phyloP scores from a whole-genome alignment of 2,888 invertebrate species.

The Eupsilia transversa region DNA sequence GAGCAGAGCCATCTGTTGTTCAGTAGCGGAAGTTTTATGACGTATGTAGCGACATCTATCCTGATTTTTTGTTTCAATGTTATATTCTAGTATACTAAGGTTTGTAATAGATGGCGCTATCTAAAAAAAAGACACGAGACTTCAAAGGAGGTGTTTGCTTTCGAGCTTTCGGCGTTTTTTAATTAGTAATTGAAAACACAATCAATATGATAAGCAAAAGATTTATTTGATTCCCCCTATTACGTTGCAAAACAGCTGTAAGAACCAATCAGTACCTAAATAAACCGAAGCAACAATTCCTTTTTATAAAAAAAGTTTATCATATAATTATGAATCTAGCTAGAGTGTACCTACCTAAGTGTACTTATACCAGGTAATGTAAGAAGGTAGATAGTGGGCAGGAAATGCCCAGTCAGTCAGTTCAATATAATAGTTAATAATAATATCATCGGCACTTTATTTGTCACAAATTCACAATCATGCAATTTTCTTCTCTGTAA shows the following conservation, averaged over 20 bases:
- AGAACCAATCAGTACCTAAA: too few relatives aligned
- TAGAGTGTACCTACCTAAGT: too few relatives aligned
- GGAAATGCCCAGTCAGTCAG: not conserved
- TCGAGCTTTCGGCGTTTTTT: too few relatives aligned
- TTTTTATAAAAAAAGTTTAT: too few relatives aligned
- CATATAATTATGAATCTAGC: too few relatives aligned
- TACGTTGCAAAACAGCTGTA: too few relatives aligned
- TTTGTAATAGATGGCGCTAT: slow-evolving; percentile 60
- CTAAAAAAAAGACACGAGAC: fast-evolving
- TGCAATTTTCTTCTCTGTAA: slow-evolving; percentile 14
- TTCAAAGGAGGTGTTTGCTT: too few relatives aligned
- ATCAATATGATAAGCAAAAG: too few relatives aligned
- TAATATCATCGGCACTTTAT: not conserved
- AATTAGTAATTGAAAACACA: too few relatives aligned
- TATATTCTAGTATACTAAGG: fast-evolving
- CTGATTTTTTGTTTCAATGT: not conserved
- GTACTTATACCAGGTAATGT: too few relatives aligned
- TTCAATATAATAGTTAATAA: not conserved
- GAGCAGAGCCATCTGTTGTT: slow-evolving; percentile 71
- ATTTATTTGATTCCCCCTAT: too few relatives aligned
- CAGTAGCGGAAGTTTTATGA: slow-evolving; percentile 59
- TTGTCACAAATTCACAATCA: not conserved
- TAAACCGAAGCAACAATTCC: too few relatives aligned
- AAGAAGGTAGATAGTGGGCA: not conserved
- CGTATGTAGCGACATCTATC: slow-evolving; percentile 35